Percentiles rank a stretch among this genome's conserved stretches.
phyloP scores from a whole-genome alignment of 2,113 vertebrate genomes.

The Atherinomorus stipes region DNA sequence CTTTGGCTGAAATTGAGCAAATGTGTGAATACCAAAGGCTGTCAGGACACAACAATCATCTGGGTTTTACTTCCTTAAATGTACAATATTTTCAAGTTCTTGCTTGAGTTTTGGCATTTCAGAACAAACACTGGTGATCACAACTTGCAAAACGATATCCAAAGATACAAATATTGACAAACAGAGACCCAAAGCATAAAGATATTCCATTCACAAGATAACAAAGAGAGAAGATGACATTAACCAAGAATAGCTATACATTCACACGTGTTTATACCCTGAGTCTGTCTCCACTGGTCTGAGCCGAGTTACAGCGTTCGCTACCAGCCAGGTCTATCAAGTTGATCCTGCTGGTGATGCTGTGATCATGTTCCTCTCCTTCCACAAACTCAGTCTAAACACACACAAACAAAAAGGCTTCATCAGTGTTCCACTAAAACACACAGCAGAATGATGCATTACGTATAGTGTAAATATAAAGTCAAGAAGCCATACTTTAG shows the following conservation, averaged over 20 bases:
- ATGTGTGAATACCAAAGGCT: no score
- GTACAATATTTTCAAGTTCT: no score
- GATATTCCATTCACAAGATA: background rate
- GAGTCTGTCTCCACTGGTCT: slow-evolving; percentile 89
- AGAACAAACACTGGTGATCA: background rate
- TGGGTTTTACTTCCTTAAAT: background rate
- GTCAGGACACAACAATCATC: background rate
- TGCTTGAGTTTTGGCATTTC: background rate
- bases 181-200: no score
- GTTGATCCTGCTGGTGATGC: slow-evolving; percentile 91
- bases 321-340: slow-evolving; percentile 95
- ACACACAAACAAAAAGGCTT: background rate
- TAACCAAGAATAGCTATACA: background rate
- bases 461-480: background rate
- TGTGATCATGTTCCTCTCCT: slow-evolving; percentile 90
- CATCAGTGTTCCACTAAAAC: background rate
- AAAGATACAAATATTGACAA: background rate
- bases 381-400: slow-evolving; percentile 89
- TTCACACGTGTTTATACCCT: slow-evolving; percentile 80
- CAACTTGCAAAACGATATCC: background rate
- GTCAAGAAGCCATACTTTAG: slow-evolving; percentile 83
- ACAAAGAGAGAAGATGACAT: background rate
- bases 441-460: background rate
- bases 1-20: no score
- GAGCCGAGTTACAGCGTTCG: slow-evolving; percentile 87